Conservation (phyloP, 1,140 invertebrate species). For the Panagrolaimus sp. region DNA sequence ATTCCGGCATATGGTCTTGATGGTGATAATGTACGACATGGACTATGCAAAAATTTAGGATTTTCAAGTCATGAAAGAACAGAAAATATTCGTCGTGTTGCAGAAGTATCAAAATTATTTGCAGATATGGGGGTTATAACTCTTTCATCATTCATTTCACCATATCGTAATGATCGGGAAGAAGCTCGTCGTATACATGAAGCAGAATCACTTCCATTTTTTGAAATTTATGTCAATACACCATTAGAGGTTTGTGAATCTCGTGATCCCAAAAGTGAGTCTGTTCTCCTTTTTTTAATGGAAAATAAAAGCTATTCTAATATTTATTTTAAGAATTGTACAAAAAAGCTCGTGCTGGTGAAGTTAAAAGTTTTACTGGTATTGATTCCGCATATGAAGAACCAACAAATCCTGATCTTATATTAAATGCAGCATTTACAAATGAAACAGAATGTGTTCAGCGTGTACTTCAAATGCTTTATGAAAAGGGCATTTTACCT, state of each 20-base stretch:
- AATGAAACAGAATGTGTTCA: constrained; percentile 76
- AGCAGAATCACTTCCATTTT: constrained; percentile 69
- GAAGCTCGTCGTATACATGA: constrained; percentile 80
- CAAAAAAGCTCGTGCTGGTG: constrained; percentile 87
- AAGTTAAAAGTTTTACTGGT: constrained; percentile 93
- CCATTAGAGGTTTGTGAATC: constrained; percentile 86
- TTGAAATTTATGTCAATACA: constrained; percentile 92
- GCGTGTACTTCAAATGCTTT: constrained; percentile 45
- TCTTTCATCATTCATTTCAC: constrained; percentile 93
- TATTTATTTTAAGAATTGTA: constrained; percentile 77
- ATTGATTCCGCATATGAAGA: constrained; percentile 88
- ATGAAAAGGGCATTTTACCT: constrained; percentile 44
- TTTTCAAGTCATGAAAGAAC: constrained; percentile 86
- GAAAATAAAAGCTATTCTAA: too few relatives aligned
- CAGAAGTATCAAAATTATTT: constrained; percentile 93
- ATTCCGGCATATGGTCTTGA: constrained; percentile 91
- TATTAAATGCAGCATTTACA: constrained; percentile 74
- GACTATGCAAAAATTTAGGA: constrained; percentile 81
- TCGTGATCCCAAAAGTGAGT: constrained; percentile 75
- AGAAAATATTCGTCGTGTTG: constrained; percentile 90
- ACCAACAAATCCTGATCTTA: constrained; percentile 77
- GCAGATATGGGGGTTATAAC: constrained; percentile 91
- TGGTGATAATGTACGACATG: constrained; percentile 92
- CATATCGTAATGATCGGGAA: constrained; percentile 82
- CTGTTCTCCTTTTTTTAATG: constrained; percentile 4